phyloP scores from a whole-genome alignment of 2,113 vertebrate species.

The Gracilinanus agilis region DNA sequence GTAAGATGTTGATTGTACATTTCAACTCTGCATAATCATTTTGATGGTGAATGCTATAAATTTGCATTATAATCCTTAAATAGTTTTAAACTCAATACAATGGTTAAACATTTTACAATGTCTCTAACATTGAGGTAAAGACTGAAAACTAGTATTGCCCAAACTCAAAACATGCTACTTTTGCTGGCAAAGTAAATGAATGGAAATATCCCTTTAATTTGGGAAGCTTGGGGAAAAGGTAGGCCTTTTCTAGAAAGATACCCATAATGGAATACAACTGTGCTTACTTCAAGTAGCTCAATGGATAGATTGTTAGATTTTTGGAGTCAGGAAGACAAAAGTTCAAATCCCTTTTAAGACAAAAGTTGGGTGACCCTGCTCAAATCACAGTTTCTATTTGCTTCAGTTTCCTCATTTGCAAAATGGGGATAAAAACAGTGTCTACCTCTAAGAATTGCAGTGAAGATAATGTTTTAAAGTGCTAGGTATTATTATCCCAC shows the following conservation, averaged over 20 bases:
- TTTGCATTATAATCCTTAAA: slow-evolving; percentile 48
- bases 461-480: background rate
- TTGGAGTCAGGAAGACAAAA: background rate
- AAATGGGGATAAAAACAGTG: background rate
- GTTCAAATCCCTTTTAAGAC: background rate
- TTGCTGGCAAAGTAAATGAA: slow-evolving; percentile 32
- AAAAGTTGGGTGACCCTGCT: background rate
- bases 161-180: background rate
- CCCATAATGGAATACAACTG: background rate
- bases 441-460: background rate
- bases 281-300: background rate
- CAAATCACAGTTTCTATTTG: background rate
- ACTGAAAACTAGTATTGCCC: background rate
- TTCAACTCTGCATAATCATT: slow-evolving; percentile 41
- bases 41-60: slow-evolving; percentile 13
- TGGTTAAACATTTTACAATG: slow-evolving; percentile 60
- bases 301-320: background rate
- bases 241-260: background rate
- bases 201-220: slow-evolving; percentile 47
- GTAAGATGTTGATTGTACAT: slow-evolving; percentile 48
- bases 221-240: background rate
- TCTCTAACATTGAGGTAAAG: background rate
- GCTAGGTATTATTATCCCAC: background rate
- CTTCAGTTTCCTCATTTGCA: background rate
- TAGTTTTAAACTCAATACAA: slow-evolving; percentile 63